Evolutionary conservation across 30 jellyfish, hydroid and myxozoan species (phyloP), one percentile per base, ranked within the genome.

Genomic region (Rhopilema esculentum): DNA sequence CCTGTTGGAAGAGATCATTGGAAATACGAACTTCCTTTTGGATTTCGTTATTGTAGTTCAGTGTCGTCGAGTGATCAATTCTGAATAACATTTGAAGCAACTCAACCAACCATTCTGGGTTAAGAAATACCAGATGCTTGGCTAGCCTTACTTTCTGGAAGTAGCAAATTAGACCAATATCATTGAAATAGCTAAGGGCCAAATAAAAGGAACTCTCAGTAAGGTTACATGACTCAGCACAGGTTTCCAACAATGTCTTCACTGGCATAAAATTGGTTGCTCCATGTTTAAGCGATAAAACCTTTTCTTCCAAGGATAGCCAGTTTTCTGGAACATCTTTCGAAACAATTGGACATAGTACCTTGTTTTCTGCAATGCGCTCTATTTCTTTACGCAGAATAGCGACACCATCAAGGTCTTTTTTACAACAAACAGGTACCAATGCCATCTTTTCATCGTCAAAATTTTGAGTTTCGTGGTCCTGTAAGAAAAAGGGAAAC

Each of bases 251-350:
- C 63, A 94, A 51, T 22, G 85, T 90, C 17, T 84, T 86, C 1
- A 72, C 30, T 24, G 83, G 33, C 64, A 93, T 50, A 49, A 88
- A 66, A 18, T 96, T 97, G 0, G 83, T 25, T 26, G 50, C 75
- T 66, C 53, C 27, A 21, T 68, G 85, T 29, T 81, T 40, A 75
- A 83, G 40, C 1, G 66, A 27, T 25, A 77, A n/a, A 53, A 97
- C 22, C 15, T 83, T 26, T 32, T 89, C 80, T 76, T 94, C 97
- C 30, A 94, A 75, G 26, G 62, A 25, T 26, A 84, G 24, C 97
- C 97, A 94, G 28, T 81, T 88, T 21, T 72, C 77, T 30, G 97
- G 97, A 52, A 94, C 86, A 69, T 78, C 64, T 33, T 86, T 80
- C 27, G 84, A 68, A 20, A 84, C 95, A 31, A 83, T 30, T 8